These are phyloP conservation scores for Myiothlypis coronata DNA, from an alignment of 2,797 vertebrate species.

Conservation along the genomic window DNA sequence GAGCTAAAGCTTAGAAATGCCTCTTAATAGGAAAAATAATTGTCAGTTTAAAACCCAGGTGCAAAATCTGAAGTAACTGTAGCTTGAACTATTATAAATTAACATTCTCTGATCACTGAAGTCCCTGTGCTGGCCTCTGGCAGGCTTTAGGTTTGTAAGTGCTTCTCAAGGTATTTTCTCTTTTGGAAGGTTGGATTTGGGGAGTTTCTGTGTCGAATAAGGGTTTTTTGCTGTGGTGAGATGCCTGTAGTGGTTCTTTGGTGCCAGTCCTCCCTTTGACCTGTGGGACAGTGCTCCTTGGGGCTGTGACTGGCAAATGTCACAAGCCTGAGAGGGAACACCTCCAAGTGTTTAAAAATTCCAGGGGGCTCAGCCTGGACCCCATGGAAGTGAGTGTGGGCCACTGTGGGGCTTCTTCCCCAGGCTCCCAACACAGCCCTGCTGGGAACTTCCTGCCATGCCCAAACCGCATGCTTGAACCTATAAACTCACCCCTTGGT, in stretches of 20 bases:
- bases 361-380: not conserved
- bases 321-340: not conserved
- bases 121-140: not conserved
- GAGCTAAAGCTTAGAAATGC: constrained; percentile 5
- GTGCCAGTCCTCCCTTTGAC: not conserved
- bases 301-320: not conserved
- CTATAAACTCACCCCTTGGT: not conserved
- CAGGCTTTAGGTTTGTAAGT: not conserved
- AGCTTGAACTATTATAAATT: not conserved
- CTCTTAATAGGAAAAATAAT: not conserved
- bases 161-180: not conserved
- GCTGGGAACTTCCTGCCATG: not conserved
- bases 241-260: not conserved
- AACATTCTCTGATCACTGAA: not conserved
- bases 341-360: not conserved
- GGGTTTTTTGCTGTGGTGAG: not conserved
- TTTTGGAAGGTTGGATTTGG: not conserved
- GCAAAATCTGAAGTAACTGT: not conserved
- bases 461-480: not conserved
- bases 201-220: not conserved
- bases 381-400: not conserved
- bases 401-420: not conserved
- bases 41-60: not conserved
- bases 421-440: not conserved
- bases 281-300: not conserved